Conservation (phyloP, 2,888 invertebrate species). For the Pristionchus fissidentatus region DNA sequence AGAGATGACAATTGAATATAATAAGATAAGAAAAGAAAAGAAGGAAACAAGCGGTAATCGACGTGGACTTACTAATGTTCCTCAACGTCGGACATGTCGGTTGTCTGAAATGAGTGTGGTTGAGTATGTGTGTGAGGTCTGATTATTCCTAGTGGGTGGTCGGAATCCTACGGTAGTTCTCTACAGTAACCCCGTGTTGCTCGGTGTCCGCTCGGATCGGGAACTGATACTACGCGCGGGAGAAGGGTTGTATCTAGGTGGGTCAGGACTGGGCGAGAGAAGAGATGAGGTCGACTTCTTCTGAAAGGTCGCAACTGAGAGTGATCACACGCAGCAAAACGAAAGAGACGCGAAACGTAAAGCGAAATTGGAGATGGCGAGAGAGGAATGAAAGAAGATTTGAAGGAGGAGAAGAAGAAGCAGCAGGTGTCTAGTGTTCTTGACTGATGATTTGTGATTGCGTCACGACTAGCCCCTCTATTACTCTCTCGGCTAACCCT, state of each 20-base stretch:
- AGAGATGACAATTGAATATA: not conserved
- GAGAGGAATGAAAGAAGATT: conserved; percentile 12
- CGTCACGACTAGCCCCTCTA: not conserved
- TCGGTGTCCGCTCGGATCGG: conserved; percentile 19
- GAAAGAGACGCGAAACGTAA: conserved; percentile 39
- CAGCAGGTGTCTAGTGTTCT: conserved; percentile 36
- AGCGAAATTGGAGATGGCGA: conserved; percentile 37
- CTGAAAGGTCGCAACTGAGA: not conserved
- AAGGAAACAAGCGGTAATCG: conserved; percentile 11
- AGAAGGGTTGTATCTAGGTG: not conserved
- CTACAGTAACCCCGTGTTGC: conserved; percentile 14
- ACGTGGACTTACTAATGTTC: conserved; percentile 67
- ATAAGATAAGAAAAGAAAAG: not conserved
- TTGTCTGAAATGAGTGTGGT: conserved; percentile 12
- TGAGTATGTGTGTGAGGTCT: conserved; percentile 8
- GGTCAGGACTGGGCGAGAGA: not conserved
- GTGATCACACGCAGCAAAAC: conserved; percentile 25
- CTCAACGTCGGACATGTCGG: conserved; percentile 67
- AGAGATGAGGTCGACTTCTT: not conserved
- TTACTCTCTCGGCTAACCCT: conserved; percentile 5
- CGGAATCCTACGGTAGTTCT: not conserved
- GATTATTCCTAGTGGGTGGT: no score
- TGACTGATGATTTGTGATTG: conserved; percentile 15
- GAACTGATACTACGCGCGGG: not conserved
- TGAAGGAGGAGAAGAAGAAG: not conserved